phyloP scores from a whole-genome alignment of 2,113 vertebrate genomes.

The Tetrao urogallus region DNA sequence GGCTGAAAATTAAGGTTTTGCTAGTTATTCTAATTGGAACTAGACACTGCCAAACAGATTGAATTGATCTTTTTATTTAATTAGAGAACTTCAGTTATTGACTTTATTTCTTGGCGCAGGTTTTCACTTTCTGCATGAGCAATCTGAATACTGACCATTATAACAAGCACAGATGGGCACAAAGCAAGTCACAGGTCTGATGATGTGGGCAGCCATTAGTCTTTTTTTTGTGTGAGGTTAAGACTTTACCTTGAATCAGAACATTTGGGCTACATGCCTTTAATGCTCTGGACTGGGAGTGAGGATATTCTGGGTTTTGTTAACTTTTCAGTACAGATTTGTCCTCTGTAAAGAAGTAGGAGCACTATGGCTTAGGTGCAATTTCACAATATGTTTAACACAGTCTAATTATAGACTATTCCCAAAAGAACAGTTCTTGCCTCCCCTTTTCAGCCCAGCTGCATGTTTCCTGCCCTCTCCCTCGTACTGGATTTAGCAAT shows the following conservation, averaged over 20 bases:
- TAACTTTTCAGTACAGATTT: background rate
- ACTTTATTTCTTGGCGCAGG: background rate
- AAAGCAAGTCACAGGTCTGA: background rate
- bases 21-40: background rate
- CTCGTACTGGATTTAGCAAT: background rate
- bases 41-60: background rate
- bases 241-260: background rate
- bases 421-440: background rate
- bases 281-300: background rate
- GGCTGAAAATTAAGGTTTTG: background rate
- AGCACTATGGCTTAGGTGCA: background rate
- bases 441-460: background rate
- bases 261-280: background rate
- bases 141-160: background rate
- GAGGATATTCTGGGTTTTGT: background rate
- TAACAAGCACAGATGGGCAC: background rate
- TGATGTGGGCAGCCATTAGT: background rate
- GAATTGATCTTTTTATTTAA: background rate
- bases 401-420: background rate
- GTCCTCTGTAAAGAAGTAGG: background rate
- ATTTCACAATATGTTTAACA: rapidly evolving
- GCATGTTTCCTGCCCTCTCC: background rate
- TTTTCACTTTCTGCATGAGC: background rate
- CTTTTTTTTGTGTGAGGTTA: background rate
- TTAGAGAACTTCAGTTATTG: background rate